Evolutionary conservation across 1,140 invertebrate genomes (phyloP).

Genomic region (Dendrolimus kikuchii): DNA sequence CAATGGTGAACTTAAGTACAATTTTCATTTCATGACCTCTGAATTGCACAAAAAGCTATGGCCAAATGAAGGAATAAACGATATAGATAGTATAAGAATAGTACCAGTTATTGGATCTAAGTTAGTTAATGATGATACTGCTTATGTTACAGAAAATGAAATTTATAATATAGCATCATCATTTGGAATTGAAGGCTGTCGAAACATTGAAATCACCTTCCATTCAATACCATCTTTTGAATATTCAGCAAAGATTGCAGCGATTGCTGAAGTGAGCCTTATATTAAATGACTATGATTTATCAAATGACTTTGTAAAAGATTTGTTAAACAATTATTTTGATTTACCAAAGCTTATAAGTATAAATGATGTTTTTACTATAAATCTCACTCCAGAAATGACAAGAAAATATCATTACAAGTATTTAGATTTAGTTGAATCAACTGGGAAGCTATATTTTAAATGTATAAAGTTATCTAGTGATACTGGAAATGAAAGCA

Average conservation of each 20-base stretch:
- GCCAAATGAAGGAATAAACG: constrained; percentile 17
- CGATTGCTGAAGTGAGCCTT: constrained; percentile 45
- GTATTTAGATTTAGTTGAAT: constrained; percentile 57
- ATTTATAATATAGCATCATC: constrained; percentile 39
- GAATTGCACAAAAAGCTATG: constrained; percentile 55
- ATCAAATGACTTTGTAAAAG: constrained; percentile 60
- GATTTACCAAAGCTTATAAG: constrained; percentile 57
- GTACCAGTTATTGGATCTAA: constrained; percentile 53
- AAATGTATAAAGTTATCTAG: constrained; percentile 52
- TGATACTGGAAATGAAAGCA: constrained; percentile 12
- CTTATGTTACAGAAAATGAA: constrained; percentile 48
- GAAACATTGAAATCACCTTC: constrained; percentile 36
- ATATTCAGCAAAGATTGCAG: constrained; percentile 52
- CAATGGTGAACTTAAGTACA: constrained; percentile 31
- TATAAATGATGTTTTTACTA: constrained; percentile 56
- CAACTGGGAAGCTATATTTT: constrained; percentile 47
- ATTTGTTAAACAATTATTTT: constrained; percentile 62
- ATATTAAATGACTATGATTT: constrained; percentile 56
- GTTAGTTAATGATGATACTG: constrained; percentile 29
- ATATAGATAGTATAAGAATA: constrained; percentile 38
- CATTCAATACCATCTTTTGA: constrained; percentile 49
- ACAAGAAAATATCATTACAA: constrained; percentile 57
- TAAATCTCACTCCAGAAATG: constrained; percentile 48
- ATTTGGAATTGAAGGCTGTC: constrained; percentile 31
- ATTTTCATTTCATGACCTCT: constrained; percentile 42